Conservation (phyloP, 2,888 invertebrate species). For the Cheilosia impressa region DNA sequence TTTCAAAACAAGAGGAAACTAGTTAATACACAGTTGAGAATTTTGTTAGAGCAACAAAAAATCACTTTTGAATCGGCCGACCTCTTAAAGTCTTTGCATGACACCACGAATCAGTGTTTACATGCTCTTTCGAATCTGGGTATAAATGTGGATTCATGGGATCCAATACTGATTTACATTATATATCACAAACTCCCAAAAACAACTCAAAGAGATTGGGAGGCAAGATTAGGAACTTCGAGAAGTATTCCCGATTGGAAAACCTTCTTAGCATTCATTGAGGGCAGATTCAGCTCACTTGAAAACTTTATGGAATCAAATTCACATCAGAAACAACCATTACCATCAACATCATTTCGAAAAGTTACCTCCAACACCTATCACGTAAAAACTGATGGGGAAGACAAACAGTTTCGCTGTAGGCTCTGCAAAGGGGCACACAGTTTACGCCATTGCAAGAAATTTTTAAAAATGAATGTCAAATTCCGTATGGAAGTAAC, state of each 20-base stretch:
- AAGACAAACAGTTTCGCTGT: background rate
- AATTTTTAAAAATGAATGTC: background rate
- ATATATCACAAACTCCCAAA: background rate
- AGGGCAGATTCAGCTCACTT: conserved; percentile 10
- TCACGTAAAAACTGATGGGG: background rate
- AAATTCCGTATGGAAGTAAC: background rate
- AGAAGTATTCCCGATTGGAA: conserved; percentile 40
- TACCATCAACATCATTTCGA: background rate
- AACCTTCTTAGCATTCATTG: conserved; percentile 24
- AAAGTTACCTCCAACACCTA: background rate
- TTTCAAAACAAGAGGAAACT: conserved; percentile 44
- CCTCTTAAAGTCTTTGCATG: conserved; percentile 12
- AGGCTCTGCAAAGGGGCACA: background rate
- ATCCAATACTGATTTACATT: conserved; percentile 15
- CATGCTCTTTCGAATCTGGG: conserved; percentile 17
- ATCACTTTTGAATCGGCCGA: conserved; percentile 7
- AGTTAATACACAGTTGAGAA: conserved; percentile 33
- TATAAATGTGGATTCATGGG: conserved; percentile 25
- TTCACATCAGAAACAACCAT: background rate
- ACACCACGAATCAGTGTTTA: conserved; percentile 13
- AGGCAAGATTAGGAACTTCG: conserved; percentile 22
- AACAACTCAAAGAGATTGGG: conserved; percentile 13
- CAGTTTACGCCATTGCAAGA: conserved; percentile 6
- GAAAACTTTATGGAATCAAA: conserved; percentile 13
- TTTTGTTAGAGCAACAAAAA: conserved; percentile 23